Conservation (phyloP, 2,888 invertebrate species). For the Aphelenchoides bicaudatus region DNA sequence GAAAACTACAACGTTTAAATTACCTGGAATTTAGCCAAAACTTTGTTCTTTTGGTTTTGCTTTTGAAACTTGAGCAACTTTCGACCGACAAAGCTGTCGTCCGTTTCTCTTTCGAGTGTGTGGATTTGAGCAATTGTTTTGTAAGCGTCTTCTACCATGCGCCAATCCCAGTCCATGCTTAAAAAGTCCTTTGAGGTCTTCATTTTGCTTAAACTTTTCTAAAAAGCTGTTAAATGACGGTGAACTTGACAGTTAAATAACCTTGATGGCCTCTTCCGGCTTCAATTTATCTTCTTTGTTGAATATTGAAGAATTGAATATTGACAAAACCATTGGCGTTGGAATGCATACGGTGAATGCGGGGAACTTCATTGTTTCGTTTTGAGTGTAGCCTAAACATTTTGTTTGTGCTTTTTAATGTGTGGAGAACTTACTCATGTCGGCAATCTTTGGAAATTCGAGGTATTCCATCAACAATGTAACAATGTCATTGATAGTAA, state of each 20-base stretch:
- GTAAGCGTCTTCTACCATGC: constrained; percentile 46
- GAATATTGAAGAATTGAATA: constrained; percentile 8
- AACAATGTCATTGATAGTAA: constrained; percentile 45
- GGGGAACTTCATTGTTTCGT: constrained; percentile 50
- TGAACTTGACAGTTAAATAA: not conserved
- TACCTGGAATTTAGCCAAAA: constrained; percentile 1
- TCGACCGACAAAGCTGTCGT: not conserved
- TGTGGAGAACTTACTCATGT: too few relatives aligned
- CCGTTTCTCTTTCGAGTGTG: constrained; percentile 43
- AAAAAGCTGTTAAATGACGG: not conserved
- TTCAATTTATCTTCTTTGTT: not conserved
- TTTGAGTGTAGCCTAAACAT: constrained; percentile 40
- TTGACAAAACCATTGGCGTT: constrained; percentile 21
- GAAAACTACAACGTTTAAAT: not conserved
- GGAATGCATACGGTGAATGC: constrained; percentile 52
- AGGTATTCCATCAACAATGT: constrained; percentile 42
- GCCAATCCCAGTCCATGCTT: constrained; percentile 44
- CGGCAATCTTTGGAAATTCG: constrained; percentile 43
- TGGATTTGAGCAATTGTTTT: constrained; percentile 40
- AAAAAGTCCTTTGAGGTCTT: constrained; percentile 26
- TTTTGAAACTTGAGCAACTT: not conserved
- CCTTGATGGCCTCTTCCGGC: not conserved
- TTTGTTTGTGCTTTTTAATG: too few relatives aligned
- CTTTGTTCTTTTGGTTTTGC: not conserved
- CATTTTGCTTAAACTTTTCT: not conserved